These are phyloP conservation scores for Drosophila fungiperda DNA, from an alignment of 2,888 invertebrate species.

Conservation along the genomic window DNA sequence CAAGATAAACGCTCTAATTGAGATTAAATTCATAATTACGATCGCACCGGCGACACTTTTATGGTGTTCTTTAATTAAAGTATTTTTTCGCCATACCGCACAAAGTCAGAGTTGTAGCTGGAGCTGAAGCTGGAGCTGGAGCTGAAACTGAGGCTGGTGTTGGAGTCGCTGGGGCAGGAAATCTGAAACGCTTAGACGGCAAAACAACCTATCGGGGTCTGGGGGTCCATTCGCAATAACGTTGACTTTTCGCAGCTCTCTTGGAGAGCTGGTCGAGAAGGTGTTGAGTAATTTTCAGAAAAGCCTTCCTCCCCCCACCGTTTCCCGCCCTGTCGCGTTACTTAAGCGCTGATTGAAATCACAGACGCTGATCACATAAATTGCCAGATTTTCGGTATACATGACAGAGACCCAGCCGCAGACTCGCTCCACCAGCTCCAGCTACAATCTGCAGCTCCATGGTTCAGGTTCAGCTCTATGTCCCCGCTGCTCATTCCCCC, in stretches of 20 bases:
- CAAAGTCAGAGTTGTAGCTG: slow-evolving; percentile 2
- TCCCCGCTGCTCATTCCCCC: slow-evolving; percentile 2
- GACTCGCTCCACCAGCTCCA: slow-evolving; percentile 9
- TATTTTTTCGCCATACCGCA: slow-evolving; percentile 45
- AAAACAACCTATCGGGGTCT: slow-evolving; percentile 43
- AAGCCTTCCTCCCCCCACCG: not conserved
- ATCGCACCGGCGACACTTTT: slow-evolving; percentile 84
- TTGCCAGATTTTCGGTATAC: slow-evolving; percentile 80
- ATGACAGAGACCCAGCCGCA: slow-evolving; percentile 55
- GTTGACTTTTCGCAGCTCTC: slow-evolving; percentile 11
- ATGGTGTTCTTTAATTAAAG: slow-evolving; percentile 84
- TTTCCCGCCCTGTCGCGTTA: slow-evolving; percentile 6
- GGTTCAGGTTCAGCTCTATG: slow-evolving; percentile 39
- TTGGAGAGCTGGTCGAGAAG: slow-evolving; percentile 43
- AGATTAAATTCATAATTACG: slow-evolving; percentile 85
- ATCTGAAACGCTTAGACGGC: slow-evolving; percentile 70
- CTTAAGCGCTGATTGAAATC: slow-evolving; percentile 79
- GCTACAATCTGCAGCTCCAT: slow-evolving; percentile 8
- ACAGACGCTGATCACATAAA: slow-evolving; percentile 82
- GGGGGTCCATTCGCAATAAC: not conserved
- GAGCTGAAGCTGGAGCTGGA: not conserved
- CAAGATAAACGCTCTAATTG: slow-evolving; percentile 83
- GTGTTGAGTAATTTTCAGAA: slow-evolving; percentile 81
- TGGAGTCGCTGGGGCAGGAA: slow-evolving; percentile 49
- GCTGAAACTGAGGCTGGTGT: slow-evolving; percentile 1